A percentile compares a stretch with the other conserved stretches of the same genome.
phyloP scores from a whole-genome alignment of 2,797 vertebrate species.

The Lepilemur septentrionalis region DNA sequence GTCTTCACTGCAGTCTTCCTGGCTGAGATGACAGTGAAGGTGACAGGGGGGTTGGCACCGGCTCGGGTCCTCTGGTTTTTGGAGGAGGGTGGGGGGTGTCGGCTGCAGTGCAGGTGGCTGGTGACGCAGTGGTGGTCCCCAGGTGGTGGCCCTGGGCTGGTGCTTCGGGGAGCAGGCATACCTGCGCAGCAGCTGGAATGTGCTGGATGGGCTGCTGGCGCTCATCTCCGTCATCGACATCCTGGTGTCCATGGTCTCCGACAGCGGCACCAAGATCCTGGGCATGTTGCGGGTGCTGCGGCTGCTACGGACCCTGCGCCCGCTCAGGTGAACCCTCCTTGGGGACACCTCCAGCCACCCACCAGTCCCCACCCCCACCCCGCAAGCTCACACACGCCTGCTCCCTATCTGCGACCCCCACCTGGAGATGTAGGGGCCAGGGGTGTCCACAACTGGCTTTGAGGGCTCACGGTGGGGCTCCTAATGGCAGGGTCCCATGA shows the following conservation, averaged over 20 bases:
- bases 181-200: conserved; percentile 97
- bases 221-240: conserved; percentile 97
- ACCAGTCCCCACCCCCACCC: accelerated
- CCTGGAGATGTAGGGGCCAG: background rate
- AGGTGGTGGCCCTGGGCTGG: conserved; percentile 96
- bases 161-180: conserved; percentile 95
- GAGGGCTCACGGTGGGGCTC: background rate
- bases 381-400: background rate
- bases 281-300: conserved; percentile 96
- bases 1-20: conserved; percentile 98
- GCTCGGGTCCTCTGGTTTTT: background rate
- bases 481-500: background rate
- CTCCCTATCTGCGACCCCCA: conserved; percentile 81
- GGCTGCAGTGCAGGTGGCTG: accelerated
- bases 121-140: background rate
- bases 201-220: conserved; percentile 96
- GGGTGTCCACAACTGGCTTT: background rate
- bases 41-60: conserved; percentile 57
- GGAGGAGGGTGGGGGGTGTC: background rate
- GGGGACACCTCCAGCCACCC: background rate
- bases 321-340: conserved; percentile 91
- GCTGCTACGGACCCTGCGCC: conserved; percentile 94
- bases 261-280: conserved; percentile 96
- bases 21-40: conserved; percentile 98
- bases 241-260: conserved; percentile 95